Conservation (phyloP, 2,888 invertebrate species). For the Podabrus alpinus region DNA sequence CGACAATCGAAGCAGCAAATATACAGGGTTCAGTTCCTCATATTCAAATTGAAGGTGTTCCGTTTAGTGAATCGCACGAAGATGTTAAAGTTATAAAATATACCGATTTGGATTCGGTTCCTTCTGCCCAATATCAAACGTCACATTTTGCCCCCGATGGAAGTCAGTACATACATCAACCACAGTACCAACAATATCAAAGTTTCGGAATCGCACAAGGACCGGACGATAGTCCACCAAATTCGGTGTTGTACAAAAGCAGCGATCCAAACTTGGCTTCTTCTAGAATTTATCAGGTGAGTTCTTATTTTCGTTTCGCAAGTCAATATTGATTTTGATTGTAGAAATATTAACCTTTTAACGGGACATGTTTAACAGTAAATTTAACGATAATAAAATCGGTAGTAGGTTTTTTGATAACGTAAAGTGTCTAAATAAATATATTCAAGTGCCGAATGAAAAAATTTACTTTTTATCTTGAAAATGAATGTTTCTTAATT, state of each 20-base stretch:
- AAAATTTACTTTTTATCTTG: not conserved
- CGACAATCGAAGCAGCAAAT: slow-evolving; percentile 30
- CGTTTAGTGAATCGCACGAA: slow-evolving; percentile 22
- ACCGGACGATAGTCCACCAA: slow-evolving; percentile 58
- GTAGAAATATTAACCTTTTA: too few relatives aligned
- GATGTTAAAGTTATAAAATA: slow-evolving; percentile 55
- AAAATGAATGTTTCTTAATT: not conserved
- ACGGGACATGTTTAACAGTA: too few relatives aligned
- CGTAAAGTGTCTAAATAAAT: too few relatives aligned
- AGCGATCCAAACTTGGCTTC: slow-evolving; percentile 71
- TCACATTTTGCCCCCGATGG: slow-evolving; percentile 36
- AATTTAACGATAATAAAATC: not conserved
- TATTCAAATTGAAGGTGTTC: slow-evolving; percentile 40
- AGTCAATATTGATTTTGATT: too few relatives aligned
- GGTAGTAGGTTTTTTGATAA: not conserved
- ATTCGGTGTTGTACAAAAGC: slow-evolving; percentile 62
- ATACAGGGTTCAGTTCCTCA: slow-evolving; percentile 44
- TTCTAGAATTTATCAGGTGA: slow-evolving; percentile 55
- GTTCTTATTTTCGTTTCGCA: not conserved
- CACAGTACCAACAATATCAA: slow-evolving; percentile 44
- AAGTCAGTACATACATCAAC: slow-evolving; percentile 42
- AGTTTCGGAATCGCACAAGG: slow-evolving; percentile 28
- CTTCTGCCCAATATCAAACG: slow-evolving; percentile 55
- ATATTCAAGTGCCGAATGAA: too few relatives aligned
- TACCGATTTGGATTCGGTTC: slow-evolving; percentile 68